Evolutionary conservation across 1,140 invertebrate species (phyloP).

Genomic region (Drosophila guanche): DNA sequence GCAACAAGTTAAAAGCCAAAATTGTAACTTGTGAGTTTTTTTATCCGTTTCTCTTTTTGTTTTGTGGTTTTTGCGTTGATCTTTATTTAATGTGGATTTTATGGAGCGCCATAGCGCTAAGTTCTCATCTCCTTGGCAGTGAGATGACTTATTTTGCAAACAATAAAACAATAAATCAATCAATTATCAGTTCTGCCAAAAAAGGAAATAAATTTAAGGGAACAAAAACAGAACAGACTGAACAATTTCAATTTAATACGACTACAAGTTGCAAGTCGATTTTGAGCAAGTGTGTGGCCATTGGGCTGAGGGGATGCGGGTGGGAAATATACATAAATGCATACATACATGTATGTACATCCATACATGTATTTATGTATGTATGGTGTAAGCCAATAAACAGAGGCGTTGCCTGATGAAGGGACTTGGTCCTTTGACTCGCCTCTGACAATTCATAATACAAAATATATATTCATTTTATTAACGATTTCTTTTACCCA

Average conservation of each 20-base stretch:
- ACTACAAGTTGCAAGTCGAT: no score
- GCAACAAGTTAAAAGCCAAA: background rate
- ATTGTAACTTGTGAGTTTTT: conserved; percentile 9
- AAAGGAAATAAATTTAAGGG: conserved; percentile 11
- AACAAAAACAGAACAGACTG: conserved; percentile 7
- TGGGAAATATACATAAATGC: no score
- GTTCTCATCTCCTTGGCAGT: conserved; percentile 25
- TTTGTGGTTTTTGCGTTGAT: conserved; percentile 35
- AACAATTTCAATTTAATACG: conserved; percentile 31
- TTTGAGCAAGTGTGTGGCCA: no score
- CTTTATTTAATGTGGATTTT: conserved; percentile 40
- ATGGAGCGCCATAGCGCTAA: conserved; percentile 51
- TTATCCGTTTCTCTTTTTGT: conserved; percentile 20
- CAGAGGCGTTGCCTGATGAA: no score
- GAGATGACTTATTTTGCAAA: conserved; percentile 77
- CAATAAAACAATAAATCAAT: conserved; percentile 82
- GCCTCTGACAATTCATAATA: no score
- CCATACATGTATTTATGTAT: no score
- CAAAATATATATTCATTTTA: no score
- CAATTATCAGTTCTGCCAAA: conserved; percentile 68
- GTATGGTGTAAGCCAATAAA: no score
- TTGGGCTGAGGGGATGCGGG: no score
- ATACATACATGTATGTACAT: no score
- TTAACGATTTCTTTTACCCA: no score
- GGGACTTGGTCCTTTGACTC: no score